These are phyloP conservation scores for Phaedon cochleariae DNA, from an alignment of 2,888 invertebrate species.

Conservation along the genomic window DNA sequence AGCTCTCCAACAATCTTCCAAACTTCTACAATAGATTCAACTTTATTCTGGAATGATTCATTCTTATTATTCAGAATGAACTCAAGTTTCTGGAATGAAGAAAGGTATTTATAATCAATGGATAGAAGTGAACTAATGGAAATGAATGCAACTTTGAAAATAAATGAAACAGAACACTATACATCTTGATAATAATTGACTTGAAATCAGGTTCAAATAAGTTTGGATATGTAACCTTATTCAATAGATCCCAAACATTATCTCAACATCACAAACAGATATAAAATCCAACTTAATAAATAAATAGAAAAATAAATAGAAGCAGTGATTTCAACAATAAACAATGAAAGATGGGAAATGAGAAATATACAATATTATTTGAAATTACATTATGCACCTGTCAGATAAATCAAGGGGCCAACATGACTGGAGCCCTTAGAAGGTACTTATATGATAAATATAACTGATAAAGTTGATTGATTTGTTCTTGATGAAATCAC, in stretches of 20 bases:
- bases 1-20: conserved; percentile 55
- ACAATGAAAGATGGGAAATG: too few species aligned
- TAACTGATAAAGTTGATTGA: too few species aligned
- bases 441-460: background rate
- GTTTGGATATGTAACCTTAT: background rate
- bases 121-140: background rate
- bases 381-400: too few species aligned
- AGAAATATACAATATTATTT: too few species aligned
- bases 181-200: background rate
- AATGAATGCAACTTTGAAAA: background rate
- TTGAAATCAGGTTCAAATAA: background rate
- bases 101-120: conserved; percentile 19
- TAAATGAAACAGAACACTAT: background rate
- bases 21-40: conserved; percentile 55
- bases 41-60: conserved; percentile 54
- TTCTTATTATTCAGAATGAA: conserved; percentile 55
- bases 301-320: too few species aligned
- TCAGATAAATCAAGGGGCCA: background rate
- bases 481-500: background rate
- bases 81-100: conserved; percentile 56
- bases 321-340: too few species aligned
- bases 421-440: background rate
- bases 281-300: too few species aligned
- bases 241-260: background rate
- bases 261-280: too few species aligned